Conservation (phyloP, 2,888 invertebrate genomes). For the Himalopsyche tibetana region DNA sequence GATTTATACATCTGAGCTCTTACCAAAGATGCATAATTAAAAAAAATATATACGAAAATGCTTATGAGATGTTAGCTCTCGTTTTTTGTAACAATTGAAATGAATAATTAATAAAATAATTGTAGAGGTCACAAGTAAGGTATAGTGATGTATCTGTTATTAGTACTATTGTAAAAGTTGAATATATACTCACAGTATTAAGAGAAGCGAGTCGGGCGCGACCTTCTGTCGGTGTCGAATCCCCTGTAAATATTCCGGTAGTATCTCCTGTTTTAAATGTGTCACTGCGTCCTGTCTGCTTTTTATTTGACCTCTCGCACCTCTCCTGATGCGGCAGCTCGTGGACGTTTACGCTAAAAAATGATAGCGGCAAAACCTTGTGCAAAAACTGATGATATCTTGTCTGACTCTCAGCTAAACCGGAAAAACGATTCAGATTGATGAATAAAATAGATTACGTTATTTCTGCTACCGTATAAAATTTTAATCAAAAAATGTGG, state of each 20-base stretch:
- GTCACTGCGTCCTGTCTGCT: neutral
- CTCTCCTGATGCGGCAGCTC: too few relatives aligned
- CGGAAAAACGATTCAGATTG: too few relatives aligned
- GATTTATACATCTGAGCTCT: conserved; percentile 49
- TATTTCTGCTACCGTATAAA: too few relatives aligned
- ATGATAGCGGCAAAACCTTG: too few relatives aligned
- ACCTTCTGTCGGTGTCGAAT: neutral
- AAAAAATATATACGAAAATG: conserved; percentile 39
- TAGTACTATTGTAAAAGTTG: conserved; percentile 1
- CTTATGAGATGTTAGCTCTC: conserved; percentile 14
- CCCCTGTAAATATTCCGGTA: conserved; percentile 16
- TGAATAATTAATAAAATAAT: conserved; percentile 22
- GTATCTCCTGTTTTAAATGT: neutral
- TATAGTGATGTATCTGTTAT: conserved; percentile 24
- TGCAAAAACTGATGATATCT: too few relatives aligned
- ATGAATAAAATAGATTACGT: too few relatives aligned
- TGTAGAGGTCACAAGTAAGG: conserved; percentile 26
- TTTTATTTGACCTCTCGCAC: neutral
- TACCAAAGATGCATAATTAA: conserved; percentile 56
- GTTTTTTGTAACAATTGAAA: conserved; percentile 31
- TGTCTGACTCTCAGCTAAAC: too few relatives aligned
- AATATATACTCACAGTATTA: conserved; percentile 31
- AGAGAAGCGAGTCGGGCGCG: neutral
- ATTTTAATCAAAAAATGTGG: too few relatives aligned
- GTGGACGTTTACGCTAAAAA: too few relatives aligned